Evolutionary conservation across 2,888 invertebrate genomes (phyloP).

Genomic region (Aplocera efformata): DNA sequence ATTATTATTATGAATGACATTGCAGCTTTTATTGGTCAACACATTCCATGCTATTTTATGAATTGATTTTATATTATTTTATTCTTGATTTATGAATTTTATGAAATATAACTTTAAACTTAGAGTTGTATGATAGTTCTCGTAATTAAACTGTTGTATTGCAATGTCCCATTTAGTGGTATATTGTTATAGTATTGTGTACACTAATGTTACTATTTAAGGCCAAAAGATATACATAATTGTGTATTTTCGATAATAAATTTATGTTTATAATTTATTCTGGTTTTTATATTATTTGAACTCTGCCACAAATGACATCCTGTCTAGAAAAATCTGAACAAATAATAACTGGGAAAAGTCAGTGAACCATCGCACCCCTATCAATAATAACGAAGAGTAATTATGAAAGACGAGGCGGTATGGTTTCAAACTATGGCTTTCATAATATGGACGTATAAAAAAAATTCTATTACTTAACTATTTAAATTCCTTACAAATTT

Average conservation of each 20-base stretch:
- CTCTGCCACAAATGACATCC: not conserved
- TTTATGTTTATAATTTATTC: slow-evolving; percentile 60
- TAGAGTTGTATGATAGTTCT: slow-evolving; percentile 58
- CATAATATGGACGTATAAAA: too few relatives aligned
- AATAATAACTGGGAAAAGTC: too few relatives aligned
- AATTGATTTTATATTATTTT: slow-evolving; percentile 46
- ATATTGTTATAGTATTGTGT: slow-evolving; percentile 65
- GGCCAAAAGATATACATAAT: slow-evolving; percentile 78
- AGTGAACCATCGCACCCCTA: too few relatives aligned
- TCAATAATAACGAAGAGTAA: too few relatives aligned
- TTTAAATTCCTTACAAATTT: too few relatives aligned
- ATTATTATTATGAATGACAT: slow-evolving; percentile 53
- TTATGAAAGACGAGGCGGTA: too few relatives aligned
- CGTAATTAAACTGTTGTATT: slow-evolving; percentile 69
- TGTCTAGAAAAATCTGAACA: too few relatives aligned
- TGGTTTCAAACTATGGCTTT: too few relatives aligned
- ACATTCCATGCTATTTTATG: slow-evolving; percentile 56
- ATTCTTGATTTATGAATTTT: slow-evolving; percentile 32
- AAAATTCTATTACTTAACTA: too few relatives aligned
- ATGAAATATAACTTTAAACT: slow-evolving; percentile 26
- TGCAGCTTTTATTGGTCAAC: slow-evolving; percentile 56
- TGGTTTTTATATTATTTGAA: slow-evolving; percentile 24
- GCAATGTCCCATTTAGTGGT: slow-evolving; percentile 66
- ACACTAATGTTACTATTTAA: slow-evolving; percentile 72
- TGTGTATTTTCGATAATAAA: slow-evolving; percentile 77